Conservation (phyloP, 92 coral and sea anemone species). For the Phenganax stokvisi region DNA sequence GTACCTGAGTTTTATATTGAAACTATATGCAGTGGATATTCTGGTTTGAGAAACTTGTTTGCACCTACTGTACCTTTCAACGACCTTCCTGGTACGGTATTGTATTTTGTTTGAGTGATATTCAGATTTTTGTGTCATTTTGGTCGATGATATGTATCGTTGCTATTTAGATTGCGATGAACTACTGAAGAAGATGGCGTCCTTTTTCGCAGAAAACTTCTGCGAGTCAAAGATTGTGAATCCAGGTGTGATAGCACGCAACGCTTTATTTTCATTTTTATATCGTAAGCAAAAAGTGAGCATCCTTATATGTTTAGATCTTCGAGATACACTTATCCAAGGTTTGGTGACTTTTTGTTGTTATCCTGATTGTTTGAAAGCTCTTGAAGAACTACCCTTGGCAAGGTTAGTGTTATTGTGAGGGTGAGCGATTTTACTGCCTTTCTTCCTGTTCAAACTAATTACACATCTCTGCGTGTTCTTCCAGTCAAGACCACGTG, state of each 20-base stretch:
- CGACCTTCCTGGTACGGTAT: conserved; percentile 64
- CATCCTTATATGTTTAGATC: conserved; percentile 47
- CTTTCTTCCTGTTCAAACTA: not conserved
- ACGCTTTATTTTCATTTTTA: not conserved
- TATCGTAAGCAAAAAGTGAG: not conserved
- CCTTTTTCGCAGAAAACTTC: conserved; percentile 71
- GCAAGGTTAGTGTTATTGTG: conserved; percentile 50
- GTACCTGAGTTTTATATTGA: conserved; percentile 91
- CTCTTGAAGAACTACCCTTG: conserved; percentile 65
- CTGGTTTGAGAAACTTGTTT: conserved; percentile 76
- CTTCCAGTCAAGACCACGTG: conserved; percentile 63
- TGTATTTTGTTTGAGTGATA: no score
- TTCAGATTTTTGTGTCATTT: not conserved
- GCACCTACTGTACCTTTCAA: conserved; percentile 71
- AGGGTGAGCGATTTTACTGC: no score
- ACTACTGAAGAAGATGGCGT: conserved; percentile 77
- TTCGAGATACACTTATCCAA: conserved; percentile 88
- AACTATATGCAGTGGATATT: conserved; percentile 79
- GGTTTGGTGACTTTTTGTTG: conserved; percentile 95
- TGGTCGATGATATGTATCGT: not conserved
- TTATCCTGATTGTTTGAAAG: conserved; percentile 77
- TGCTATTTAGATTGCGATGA: conserved; percentile 50
- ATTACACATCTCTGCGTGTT: not conserved
- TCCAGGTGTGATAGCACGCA: conserved; percentile 57
- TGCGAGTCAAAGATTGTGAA: conserved; percentile 77